Percentiles rank a stretch among this genome's conserved stretches.
Evolutionary conservation across 2,797 vertebrate species (phyloP).

Genomic region (Aselliscus stoliczkanus): DNA sequence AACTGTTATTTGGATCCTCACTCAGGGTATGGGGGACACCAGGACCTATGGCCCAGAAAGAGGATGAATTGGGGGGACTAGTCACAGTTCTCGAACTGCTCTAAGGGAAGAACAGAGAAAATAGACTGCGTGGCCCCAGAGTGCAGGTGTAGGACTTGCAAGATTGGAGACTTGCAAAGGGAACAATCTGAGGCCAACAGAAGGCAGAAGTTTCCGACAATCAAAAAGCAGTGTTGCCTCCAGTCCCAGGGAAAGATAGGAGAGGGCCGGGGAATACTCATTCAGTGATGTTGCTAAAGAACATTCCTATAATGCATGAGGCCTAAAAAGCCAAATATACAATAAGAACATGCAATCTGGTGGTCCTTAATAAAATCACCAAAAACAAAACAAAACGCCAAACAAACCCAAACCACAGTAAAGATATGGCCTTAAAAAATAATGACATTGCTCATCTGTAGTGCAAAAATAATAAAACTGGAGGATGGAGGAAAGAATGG

Average conservation of each 20-base stretch:
- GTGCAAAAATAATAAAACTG: conserved; percentile 77
- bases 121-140: not conserved
- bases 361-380: conserved; percentile 72
- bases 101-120: not conserved
- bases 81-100: not conserved
- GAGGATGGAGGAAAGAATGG: conserved; percentile 70
- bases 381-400: too few relatives aligned
- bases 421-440: conserved; percentile 75
- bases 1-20: conserved; percentile 71
- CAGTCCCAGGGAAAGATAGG: not conserved
- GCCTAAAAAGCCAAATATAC: conserved; percentile 69
- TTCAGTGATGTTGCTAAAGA: not conserved
- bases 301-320: not conserved
- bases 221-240: not conserved
- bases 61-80: not conserved
- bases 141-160: not conserved
- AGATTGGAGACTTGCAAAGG: not conserved
- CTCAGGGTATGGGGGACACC: not conserved
- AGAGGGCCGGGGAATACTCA: not conserved
- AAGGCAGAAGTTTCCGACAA: not conserved
- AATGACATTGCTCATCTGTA: conserved; percentile 73
- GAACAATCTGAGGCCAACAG: not conserved
- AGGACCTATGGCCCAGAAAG: not conserved
- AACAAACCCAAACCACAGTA: conserved; percentile 49
- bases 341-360: conserved; percentile 67